These are phyloP conservation scores for Tupiocoris notatus DNA, from an alignment of 2,888 invertebrate species.

Conservation along the genomic window DNA sequence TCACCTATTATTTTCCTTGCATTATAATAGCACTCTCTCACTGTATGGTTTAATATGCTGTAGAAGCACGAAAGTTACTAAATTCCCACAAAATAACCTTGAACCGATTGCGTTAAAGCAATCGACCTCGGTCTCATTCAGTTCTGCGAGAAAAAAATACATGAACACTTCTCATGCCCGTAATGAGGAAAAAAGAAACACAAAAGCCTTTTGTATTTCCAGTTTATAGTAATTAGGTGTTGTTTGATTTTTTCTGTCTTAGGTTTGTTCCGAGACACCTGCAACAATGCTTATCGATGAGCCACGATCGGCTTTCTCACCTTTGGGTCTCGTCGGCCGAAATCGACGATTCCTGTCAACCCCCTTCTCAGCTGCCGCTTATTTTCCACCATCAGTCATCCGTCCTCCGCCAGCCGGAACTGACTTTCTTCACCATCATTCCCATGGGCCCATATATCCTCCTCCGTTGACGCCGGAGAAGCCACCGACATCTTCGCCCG, in stretches of 20 bases:
- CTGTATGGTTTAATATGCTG: too few species aligned
- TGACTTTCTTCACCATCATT: slow-evolving; percentile 50
- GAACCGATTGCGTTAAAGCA: too few species aligned
- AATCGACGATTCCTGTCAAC: slow-evolving; percentile 73
- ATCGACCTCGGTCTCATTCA: too few species aligned
- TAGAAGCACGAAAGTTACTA: too few species aligned
- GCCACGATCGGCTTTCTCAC: slow-evolving; percentile 75
- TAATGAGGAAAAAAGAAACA: too few species aligned
- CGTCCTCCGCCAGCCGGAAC: slow-evolving; percentile 53
- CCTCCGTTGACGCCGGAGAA: slow-evolving; percentile 51
- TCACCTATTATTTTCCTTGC: too few species aligned
- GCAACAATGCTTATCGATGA: slow-evolving; percentile 49
- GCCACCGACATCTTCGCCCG: slow-evolving; percentile 57
- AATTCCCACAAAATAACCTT: too few species aligned
- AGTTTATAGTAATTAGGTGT: too few species aligned
- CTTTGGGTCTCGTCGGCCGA: slow-evolving; percentile 58
- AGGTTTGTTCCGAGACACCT: slow-evolving; percentile 30
- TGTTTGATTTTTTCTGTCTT: not conserved
- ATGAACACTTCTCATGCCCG: too few species aligned
- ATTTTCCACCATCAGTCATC: slow-evolving; percentile 77
- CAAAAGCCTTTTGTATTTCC: too few species aligned
- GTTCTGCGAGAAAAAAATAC: too few species aligned
- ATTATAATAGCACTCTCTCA: too few species aligned
- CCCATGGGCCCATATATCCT: slow-evolving; percentile 51
- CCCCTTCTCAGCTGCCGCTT: slow-evolving; percentile 80